phyloP scores from a whole-genome alignment of 2,888 invertebrate species.

The Euplexia lucipara region DNA sequence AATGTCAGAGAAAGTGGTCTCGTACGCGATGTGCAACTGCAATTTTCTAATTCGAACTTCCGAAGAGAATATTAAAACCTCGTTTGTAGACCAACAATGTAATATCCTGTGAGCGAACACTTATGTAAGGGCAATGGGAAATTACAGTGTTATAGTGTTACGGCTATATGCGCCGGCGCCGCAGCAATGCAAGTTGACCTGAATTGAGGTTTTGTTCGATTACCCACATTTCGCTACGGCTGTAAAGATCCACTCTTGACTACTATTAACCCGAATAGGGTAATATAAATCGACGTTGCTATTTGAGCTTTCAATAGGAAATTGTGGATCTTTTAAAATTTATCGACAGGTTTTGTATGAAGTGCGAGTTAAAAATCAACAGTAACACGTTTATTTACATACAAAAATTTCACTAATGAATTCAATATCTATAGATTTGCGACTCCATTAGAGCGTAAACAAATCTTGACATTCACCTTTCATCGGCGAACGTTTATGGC shows the following conservation, averaged over 20 bases:
- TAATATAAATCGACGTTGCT: constrained; percentile 7
- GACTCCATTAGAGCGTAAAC: constrained; percentile 69
- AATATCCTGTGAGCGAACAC: constrained; percentile 51
- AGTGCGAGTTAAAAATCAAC: constrained; percentile 23
- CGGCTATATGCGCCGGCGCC: constrained; percentile 40
- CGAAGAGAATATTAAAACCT: constrained; percentile 69
- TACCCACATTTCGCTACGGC: constrained; percentile 48
- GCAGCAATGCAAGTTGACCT: constrained; percentile 43
- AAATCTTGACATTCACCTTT: constrained; percentile 88
- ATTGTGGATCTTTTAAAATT: constrained; percentile 8
- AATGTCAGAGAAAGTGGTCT: constrained; percentile 85
- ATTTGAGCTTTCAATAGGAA: constrained; percentile 10
- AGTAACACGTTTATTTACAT: constrained; percentile 55
- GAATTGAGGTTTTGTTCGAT: constrained; percentile 46
- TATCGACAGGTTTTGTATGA: constrained; percentile 38
- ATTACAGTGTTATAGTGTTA: constrained; percentile 42
- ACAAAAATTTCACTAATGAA: constrained; percentile 67
- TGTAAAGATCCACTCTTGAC: constrained; percentile 22
- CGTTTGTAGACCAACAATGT: constrained; percentile 54
- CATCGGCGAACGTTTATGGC: constrained; percentile 75
- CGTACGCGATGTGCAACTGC: constrained; percentile 73
- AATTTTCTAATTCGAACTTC: constrained; percentile 82
- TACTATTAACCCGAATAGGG: constrained; percentile 28
- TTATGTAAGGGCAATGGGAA: constrained; percentile 49
- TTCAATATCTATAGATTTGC: constrained; percentile 62